Evolutionary conservation across 2,888 invertebrate species (phyloP).

Genomic region (Creontiades dilutus): DNA sequence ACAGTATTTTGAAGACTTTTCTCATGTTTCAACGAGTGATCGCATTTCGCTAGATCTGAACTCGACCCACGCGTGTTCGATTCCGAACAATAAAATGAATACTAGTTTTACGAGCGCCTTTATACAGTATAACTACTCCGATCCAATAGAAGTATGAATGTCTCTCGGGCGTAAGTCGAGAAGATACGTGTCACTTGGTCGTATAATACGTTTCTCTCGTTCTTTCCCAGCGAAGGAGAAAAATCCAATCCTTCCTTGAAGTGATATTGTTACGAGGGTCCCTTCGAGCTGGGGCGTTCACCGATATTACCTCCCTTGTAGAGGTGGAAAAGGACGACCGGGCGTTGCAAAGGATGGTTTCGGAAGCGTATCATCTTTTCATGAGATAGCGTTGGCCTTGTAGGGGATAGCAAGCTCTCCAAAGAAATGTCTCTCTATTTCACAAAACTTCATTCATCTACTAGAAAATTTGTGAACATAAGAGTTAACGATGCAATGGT

Average conservation of each 20-base stretch:
- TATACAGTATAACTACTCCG: neutral
- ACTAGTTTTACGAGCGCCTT: neutral
- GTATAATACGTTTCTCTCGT: slow-evolving; percentile 9
- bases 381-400: neutral
- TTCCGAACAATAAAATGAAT: neutral
- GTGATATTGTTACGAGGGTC: slow-evolving; percentile 23
- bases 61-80: neutral
- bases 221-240: neutral
- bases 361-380: neutral
- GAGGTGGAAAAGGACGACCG: neutral
- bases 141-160: neutral
- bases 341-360: neutral
- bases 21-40: too few relatives aligned
- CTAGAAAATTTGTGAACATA: too few relatives aligned
- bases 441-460: too few relatives aligned
- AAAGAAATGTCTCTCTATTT: neutral
- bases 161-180: slow-evolving; percentile 17
- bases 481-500: too few relatives aligned
- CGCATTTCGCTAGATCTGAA: neutral
- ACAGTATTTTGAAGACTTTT: neutral
- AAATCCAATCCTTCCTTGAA: slow-evolving; percentile 36
- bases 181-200: slow-evolving; percentile 21
- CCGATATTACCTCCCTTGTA: slow-evolving; percentile 13
- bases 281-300: slow-evolving; percentile 4
- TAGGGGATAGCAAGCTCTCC: neutral